Evolutionary conservation across 2,888 invertebrate species (phyloP), one percentile per base, ranked within the genome.

Genomic region (Amblyteles armatorius): DNA sequence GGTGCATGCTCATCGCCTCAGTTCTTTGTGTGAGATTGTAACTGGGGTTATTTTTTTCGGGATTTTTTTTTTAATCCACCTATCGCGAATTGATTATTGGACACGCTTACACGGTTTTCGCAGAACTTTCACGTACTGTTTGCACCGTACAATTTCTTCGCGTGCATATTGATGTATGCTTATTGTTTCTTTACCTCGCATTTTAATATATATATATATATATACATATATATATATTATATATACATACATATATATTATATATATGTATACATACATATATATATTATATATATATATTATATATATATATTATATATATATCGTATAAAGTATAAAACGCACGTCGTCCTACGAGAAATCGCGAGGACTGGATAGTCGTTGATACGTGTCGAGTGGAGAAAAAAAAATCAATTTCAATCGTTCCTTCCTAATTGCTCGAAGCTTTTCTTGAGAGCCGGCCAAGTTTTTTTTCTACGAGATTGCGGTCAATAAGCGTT

Each of bases 331-430:
- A 87, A 87, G 82, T 83, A 82, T 78, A 78, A 81, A 87, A 85
- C 79, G 57, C 80, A 74, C 60, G 78, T 72, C 63, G 63, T 71
- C 74, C 73, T 65, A 50, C 55, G 74, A 76, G 81, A 83, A 86
- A 65, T 85, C 81, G 65, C 82, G 84, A 86, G 74, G 81, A 80
- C 83, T 82, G 77, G 85, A 86, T 86, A 87, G 87, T 88, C 87
- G 87, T 87, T 88, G 89, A 88, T 88, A 87, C 83, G 83, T 87
- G 79, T 83, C 63, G 80, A 69, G 73, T 81, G 72, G 74, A 79
- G 22, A 57, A 57, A 57, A 26, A 26, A 16, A 76, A 26, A 33
- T 63, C 9, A 60, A 48, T 69, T 48, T 83, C 22, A 68, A 74
- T 69, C 63, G 11, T 44, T 74, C 73, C 55, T 73, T 69, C 44